Percentiles rank a stretch among this genome's conserved stretches.
Conservation (phyloP, 2,888 invertebrate species). For the Pristionchus fissidentatus region DNA sequence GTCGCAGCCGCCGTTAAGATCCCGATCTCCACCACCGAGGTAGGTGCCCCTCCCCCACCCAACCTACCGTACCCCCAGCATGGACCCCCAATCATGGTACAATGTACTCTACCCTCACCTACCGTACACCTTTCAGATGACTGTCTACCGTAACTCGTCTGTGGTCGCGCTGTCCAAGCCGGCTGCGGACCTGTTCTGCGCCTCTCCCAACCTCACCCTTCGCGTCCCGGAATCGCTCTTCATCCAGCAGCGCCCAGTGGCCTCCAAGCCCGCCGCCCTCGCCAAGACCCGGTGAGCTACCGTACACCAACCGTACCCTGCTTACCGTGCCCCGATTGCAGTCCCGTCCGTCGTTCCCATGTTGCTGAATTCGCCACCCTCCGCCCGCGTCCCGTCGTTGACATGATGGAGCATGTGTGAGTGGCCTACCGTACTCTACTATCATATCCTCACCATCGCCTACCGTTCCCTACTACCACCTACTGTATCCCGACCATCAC, state of each 20-base stretch:
- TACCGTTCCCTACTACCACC: background rate
- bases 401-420: constrained; percentile 28
- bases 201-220: background rate
- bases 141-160: background rate
- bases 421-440: background rate
- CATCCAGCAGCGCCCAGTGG: background rate
- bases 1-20: background rate
- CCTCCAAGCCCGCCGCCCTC: background rate
- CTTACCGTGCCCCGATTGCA: background rate
- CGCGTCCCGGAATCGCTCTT: background rate
- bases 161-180: background rate
- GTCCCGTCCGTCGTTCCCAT: background rate
- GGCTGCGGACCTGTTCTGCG: background rate
- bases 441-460: too few species aligned
- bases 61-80: background rate
- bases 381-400: background rate
- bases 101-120: background rate
- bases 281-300: background rate
- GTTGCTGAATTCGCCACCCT: background rate
- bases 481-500: constrained; percentile 1
- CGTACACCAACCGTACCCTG: background rate
- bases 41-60: background rate
- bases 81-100: background rate
- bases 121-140: background rate
- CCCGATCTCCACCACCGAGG: constrained; percentile 1